These are phyloP conservation scores for Dendrocopos noguchii DNA, from an alignment of 2,113 vertebrate genomes.

Conservation along the genomic window DNA sequence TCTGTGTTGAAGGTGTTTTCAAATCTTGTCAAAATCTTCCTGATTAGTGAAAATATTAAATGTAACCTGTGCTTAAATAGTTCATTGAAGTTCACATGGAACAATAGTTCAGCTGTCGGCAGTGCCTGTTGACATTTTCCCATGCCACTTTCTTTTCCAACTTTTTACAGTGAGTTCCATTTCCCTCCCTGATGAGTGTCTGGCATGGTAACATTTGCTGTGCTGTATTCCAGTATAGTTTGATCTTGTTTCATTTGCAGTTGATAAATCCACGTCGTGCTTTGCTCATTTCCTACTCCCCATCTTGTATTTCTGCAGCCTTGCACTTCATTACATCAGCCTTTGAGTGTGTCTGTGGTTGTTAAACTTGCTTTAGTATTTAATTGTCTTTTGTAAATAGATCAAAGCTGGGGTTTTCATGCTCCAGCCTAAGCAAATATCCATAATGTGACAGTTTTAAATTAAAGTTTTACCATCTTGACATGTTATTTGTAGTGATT, in stretches of 20 bases:
- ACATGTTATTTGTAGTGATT: not conserved
- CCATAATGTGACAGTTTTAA: conserved; percentile 25
- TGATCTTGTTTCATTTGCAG: not conserved
- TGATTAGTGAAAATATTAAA: not conserved
- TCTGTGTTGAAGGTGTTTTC: not conserved
- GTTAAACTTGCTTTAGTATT: conserved; percentile 19
- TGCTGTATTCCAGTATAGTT: not conserved
- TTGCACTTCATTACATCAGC: not conserved
- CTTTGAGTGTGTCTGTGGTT: not conserved
- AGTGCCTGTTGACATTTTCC: not conserved
- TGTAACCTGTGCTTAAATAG: not conserved
- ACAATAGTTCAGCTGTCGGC: not conserved
- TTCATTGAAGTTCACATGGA: not conserved
- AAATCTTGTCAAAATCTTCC: not conserved
- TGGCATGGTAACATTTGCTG: not conserved
- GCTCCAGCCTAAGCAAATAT: conserved; percentile 24
- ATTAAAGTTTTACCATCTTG: conserved; percentile 10
- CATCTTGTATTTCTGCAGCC: not conserved
- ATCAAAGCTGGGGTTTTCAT: not conserved
- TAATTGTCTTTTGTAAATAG: conserved; percentile 21
- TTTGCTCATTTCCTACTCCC: not conserved
- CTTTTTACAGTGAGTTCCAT: not conserved
- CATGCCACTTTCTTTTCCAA: not conserved
- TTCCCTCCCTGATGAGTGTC: not conserved
- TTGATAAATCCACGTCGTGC: not conserved